Evolutionary conservation across 1,140 invertebrate species (phyloP), one percentile per base, ranked within the genome.

Genomic region (Pogonus chalceus): DNA sequence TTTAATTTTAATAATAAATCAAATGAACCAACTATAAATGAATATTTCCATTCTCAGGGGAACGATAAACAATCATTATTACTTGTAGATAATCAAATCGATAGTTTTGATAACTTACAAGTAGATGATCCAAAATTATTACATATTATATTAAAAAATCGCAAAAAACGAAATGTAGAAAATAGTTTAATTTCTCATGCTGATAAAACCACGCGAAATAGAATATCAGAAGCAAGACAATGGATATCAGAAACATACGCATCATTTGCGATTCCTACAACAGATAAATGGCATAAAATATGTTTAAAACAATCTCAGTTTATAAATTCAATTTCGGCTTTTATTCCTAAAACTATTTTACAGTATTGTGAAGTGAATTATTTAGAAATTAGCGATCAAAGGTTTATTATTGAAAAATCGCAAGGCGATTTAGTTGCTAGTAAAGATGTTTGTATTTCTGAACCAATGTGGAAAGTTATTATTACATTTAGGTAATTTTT

Each of bases 241-340:
- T 89, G 87, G 86, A 83, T 87, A 63, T 83, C 85, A 1, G 87
- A 90, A 67, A 90, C 87, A 0, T 81, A 88, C 52, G 87, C 86
- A 2, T 89, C 87, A 12, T 90, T 87, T 62, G 81, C 86, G 2
- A 88, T 90, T 70, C 87, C 87, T 22, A 87, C 84, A 12, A 80
- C 80, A 12, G 85, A 87, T 62, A 80, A 81, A 58, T 83, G 81
- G 82, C 74, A 85, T 71, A 82, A 85, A 60, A 85, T 88, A 20
- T 91, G 88, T 62, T 64, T 90, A 26, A 76, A 81, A 52, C 75
- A 81, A 48, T 90, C 87, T 3, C 88, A 92, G 61, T 81, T 85
- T 60, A 79, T 92, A 16, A 86, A 88, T 58, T 84, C 83, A 2
- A 69, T 91, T 1, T 77, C 82, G 22, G 82, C 85, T 22, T 87